Base-by-base conservation (phyloP, 2,888 invertebrate genomes). In the Micoletzkya japonica region DNA sequence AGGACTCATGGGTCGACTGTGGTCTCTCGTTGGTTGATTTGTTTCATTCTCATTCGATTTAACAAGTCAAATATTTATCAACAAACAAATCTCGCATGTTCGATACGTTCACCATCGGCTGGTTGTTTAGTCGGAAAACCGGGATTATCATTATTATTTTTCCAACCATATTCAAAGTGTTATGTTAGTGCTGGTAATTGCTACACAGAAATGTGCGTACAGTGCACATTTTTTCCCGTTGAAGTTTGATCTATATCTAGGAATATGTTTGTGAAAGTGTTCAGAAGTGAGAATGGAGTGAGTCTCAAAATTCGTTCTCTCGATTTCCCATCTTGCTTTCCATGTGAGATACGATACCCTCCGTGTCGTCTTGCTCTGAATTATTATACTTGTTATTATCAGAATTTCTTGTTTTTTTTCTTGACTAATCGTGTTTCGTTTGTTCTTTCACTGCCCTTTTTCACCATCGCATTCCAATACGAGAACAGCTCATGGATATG, bases 281-380 rank as follows among this genome's bases (percentile, higher is more conserved):
- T 14, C 44, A 20, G 44, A 14, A 44, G 10, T 44, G 10, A 14
- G 44, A 44, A 14, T 44, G 10, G 10, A 10, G 44, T 44, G 44
- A 34, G 32, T 49, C 10, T 26, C 28, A 20, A 39, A 36, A 34
- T 64, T 56, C 24, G 64, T 36, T 49, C 36, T 64, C 64, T 64
- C 64, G 67, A 56, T 57, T 39, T 24, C 57, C 57, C 10, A 67
- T 57, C 49, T 67, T 67, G 34, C 24, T 57, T 30, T 67, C 57
- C 67, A 67, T 67, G 32, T 57, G 67, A 34, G 56, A 44, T 2
- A 67, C 67, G 30, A 67, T 44, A 37, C 30, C 26, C 28, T 37
- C 10, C 34, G 67, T 67, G 50, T 67, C 67, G 17, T 67, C 67
- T 26, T 67, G 50, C 44, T 67, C 67, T 67, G 67, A 50, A 67